phyloP scores from a whole-genome alignment of 2,888 invertebrate genomes.

The Margaritifera margaritifera region DNA sequence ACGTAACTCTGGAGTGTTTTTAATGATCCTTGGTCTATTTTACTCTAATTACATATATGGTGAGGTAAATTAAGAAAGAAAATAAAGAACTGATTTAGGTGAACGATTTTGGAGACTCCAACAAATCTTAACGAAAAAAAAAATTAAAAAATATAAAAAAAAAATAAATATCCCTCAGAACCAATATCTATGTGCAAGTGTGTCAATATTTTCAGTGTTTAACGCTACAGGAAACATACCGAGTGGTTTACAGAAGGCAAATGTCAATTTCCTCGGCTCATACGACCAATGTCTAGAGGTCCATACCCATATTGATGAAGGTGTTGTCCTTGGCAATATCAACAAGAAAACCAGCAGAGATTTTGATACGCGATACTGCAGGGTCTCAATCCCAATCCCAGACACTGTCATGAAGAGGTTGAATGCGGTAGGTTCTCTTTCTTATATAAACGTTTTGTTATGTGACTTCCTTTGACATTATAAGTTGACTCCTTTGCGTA shows the following conservation, averaged over 20 bases:
- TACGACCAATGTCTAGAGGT: slow-evolving; percentile 45
- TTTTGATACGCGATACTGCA: slow-evolving; percentile 39
- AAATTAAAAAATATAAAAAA: no score
- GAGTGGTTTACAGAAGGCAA: slow-evolving; percentile 41
- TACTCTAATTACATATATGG: no score
- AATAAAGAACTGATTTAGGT: no score
- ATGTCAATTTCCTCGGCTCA: slow-evolving; percentile 42
- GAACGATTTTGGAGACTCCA: no score
- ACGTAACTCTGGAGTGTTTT: no score
- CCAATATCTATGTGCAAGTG: no score
- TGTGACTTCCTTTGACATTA: no score
- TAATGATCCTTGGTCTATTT: no score
- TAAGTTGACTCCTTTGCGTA: no score
- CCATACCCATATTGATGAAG: slow-evolving; percentile 20
- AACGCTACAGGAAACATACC: slow-evolving; percentile 48
- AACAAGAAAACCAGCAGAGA: slow-evolving; percentile 15
- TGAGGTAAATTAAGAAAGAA: no score
- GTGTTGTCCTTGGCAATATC: slow-evolving; percentile 16
- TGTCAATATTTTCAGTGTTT: slow-evolving; percentile 35
- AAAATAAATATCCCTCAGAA: no score
- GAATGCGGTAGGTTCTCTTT: slow-evolving; percentile 28
- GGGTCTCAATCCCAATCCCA: slow-evolving; percentile 25
- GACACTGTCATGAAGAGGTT: slow-evolving; percentile 15
- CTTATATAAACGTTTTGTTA: not conserved
- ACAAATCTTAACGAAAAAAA: no score